Evolutionary conservation across 2,888 invertebrate genomes (phyloP).

Genomic region (Isoperla grammatica): DNA sequence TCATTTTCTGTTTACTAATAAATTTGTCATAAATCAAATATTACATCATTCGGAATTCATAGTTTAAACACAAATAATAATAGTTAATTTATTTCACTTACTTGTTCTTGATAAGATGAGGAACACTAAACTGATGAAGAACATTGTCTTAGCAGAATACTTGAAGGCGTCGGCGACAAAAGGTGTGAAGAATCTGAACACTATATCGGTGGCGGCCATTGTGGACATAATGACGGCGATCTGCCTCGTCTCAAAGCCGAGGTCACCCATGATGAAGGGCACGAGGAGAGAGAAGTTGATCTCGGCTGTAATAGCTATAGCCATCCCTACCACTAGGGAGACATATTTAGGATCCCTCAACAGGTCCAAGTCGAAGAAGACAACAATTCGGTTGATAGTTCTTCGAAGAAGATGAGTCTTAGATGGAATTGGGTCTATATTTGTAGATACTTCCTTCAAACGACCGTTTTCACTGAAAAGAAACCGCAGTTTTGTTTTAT

Average conservation of each 20-base stretch:
- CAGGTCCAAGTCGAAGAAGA: constrained; percentile 59
- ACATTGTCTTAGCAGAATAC: constrained; percentile 58
- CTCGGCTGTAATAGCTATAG: constrained; percentile 62
- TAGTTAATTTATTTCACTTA: no score
- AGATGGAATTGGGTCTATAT: no score
- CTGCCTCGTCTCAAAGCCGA: constrained; percentile 51
- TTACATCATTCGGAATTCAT: no score
- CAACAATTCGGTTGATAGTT: constrained; percentile 46
- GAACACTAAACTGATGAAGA: constrained; percentile 54
- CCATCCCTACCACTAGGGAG: constrained; percentile 61
- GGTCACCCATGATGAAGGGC: constrained; percentile 61
- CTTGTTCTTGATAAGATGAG: constrained; percentile 56
- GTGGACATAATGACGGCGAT: constrained; percentile 60
- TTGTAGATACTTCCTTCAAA: no score
- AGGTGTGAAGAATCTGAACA: constrained; percentile 58
- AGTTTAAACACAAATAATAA: no score
- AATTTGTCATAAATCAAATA: no score
- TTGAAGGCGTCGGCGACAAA: constrained; percentile 60
- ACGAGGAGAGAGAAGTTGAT: constrained; percentile 61
- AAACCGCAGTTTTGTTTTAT: no score
- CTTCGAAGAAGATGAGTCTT: no score
- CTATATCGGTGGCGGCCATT: constrained; percentile 56
- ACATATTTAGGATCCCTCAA: constrained; percentile 62
- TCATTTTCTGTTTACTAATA: no score
- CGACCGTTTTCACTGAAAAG: no score